Conservation (phyloP, 2,888 invertebrate species). For the Eurytoma californica region DNA sequence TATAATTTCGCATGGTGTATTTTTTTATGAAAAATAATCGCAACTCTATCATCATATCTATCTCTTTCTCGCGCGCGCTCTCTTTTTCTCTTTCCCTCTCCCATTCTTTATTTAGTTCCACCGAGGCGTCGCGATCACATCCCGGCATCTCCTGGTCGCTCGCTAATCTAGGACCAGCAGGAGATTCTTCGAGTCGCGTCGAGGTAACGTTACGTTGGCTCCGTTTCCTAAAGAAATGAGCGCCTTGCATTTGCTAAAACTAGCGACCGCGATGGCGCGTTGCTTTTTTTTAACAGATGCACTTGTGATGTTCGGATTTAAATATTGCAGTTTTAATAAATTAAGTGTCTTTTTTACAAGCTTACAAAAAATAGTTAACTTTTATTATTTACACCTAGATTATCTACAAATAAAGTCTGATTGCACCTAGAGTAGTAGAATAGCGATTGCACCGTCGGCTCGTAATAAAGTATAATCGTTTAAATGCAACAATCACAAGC, state of each 20-base stretch:
- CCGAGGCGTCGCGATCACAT: neutral
- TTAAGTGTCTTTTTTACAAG: neutral
- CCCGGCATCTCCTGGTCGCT: neutral
- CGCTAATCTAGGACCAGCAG: conserved; percentile 24
- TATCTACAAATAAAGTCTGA: no score
- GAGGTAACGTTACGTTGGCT: neutral
- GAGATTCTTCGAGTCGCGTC: conserved; percentile 21
- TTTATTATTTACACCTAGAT: no score
- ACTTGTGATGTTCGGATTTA: neutral
- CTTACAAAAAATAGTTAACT: no score
- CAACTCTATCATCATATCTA: conserved; percentile 20
- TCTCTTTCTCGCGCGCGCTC: conserved; percentile 12
- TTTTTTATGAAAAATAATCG: conserved; percentile 50
- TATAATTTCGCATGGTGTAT: conserved; percentile 33
- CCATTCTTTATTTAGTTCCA: neutral
- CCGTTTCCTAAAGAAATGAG: no score
- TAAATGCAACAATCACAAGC: neutral
- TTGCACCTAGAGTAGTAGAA: neutral
- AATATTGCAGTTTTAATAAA: neutral
- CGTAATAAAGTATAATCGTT: conserved; percentile 10
- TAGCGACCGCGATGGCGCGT: no score
- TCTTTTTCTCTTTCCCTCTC: neutral
- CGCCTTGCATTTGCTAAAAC: no score
- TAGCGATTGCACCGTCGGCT: conserved; percentile 9
- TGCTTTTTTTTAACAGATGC: neutral